Percentiles rank a stretch among this genome's conserved stretches.
Conservation (phyloP, 2,797 vertebrate genomes). For the Onychomys arenicola region DNA sequence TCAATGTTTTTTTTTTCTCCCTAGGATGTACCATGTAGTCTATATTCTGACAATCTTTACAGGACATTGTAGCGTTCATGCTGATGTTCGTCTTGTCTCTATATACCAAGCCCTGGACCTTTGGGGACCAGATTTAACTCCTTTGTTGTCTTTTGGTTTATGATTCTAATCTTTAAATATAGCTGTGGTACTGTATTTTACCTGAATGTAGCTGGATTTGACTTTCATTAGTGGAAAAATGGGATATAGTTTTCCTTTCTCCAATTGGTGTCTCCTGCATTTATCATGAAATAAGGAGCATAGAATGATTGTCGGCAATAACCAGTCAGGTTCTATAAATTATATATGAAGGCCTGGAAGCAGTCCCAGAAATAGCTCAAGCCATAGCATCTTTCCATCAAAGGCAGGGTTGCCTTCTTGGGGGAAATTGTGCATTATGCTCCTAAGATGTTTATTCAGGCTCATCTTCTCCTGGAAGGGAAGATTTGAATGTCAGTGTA, state of each 20-base stretch:
- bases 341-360: conserved; percentile 59
- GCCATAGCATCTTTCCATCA: conserved; percentile 51
- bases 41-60: neutral
- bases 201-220: neutral
- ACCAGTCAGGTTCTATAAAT: conserved; percentile 51
- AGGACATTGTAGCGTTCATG: neutral
- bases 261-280: neutral
- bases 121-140: neutral
- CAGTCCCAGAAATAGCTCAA: conserved; percentile 45
- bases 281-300: conserved; percentile 27
- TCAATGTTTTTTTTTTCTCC: neutral
- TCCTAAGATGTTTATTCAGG: neutral
- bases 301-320: conserved; percentile 14
- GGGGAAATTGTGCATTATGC: neutral
- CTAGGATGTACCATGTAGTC: neutral
- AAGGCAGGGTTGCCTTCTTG: conserved; percentile 11
- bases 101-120: neutral
- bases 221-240: conserved; percentile 40
- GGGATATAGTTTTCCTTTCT: neutral
- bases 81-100: neutral
- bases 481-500: neutral
- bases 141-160: neutral
- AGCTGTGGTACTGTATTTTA: neutral
- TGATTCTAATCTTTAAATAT: neutral
- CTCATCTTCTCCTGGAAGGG: neutral